Evolutionary conservation across 1,140 invertebrate species (phyloP), one percentile per base, ranked within the genome.

Genomic region (Plodia interpunctella): DNA sequence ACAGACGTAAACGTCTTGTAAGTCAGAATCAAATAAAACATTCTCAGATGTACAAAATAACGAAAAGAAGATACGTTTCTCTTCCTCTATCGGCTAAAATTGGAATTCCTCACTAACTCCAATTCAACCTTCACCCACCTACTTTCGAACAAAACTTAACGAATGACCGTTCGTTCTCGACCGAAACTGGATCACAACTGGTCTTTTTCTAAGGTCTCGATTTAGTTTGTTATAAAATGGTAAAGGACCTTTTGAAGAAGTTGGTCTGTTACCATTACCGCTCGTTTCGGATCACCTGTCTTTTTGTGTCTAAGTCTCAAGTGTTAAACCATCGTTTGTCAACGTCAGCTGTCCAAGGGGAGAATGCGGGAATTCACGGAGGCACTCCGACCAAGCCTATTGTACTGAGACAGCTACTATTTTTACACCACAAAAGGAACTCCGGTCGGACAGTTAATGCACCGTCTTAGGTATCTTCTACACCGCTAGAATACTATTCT

Each of bases 271-370:
- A 3, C 21, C 21, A 25, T 25, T 25, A 70, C 62, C 68, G 73
- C 67, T 69, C 69, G 57, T 60, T 58, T 71, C 63, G 76, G 70
- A 78, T 81, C 77, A 81, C 78, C 77, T 83, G 78, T 80, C 76
- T 70, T n/a, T n/a, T 63, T 68, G 57, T 74, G 66, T 76, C 76
- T 68, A 63, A 57, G 68, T 76, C 76, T 68, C 63, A 57, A 70
- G 59, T 65, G 66, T 61, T 61, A 55, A 59, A 49, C 25, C 67
- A 65, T 76, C 74, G 67, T 83, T 83, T 79, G 68, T 83, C 80
- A 83, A 72, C 65, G 76, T 83, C 75, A 65, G 20, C 21, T 25
- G 51, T 53, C 21, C 51, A 32, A 49, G 49, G 59, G 60, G 54
- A 64, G 66, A 68, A 72, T 67, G 62, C 63, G 54, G 62, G 66